Base-by-base conservation (phyloP, 2,797 vertebrate species). In the Eutrigla gurnardus region DNA sequence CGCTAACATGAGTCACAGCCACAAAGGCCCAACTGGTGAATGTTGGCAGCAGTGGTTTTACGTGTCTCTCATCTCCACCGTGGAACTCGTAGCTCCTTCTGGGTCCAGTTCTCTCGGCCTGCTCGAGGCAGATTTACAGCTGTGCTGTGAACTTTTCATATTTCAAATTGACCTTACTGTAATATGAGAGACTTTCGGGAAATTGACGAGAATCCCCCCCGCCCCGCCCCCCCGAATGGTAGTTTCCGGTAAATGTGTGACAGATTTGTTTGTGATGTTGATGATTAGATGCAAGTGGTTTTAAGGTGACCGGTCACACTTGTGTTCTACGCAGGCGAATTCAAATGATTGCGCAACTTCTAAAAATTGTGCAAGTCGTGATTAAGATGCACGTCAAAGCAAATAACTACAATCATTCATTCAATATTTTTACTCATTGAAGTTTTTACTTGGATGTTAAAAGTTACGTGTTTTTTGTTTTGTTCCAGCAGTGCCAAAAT, bases 61-160 rank as follows among this genome's bases (percentile, higher is more conserved):
- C 12, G 36, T 11, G 3, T 43, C 17, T 79, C n/a, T 14, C 35
- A 39, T 68, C 57, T 57, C 11, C 2, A 37, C 54, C 12, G 0
- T 72, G 66, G 43, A 17, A 36, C 54, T 46, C 25, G 6, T 13
- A 17, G 52, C 65, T 70, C 52, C 65, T 47, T 52, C n/a, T 0
- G 39, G 52, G 43, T 74, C 32, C 43, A 10, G 65, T 63, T 61
- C 43, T 61, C 37, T 58, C 49, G 1, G 14, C 35, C 40, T 39
- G 43, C 35, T 46, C 4, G 0, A 39, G 57, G 55, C 53, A 55
- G 64, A 70, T 70, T 73, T 60, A 70, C 46, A 67, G 75, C 78
- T 66, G 36, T 0, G 65, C 14, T 43, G 18, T 49, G 50, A 25
- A 25, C 55, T 73, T 64, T 35, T 33, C 18, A 33, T 37, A 62